phyloP scores from a whole-genome alignment of 2,113 vertebrate genomes.

The Alosa alosa region DNA sequence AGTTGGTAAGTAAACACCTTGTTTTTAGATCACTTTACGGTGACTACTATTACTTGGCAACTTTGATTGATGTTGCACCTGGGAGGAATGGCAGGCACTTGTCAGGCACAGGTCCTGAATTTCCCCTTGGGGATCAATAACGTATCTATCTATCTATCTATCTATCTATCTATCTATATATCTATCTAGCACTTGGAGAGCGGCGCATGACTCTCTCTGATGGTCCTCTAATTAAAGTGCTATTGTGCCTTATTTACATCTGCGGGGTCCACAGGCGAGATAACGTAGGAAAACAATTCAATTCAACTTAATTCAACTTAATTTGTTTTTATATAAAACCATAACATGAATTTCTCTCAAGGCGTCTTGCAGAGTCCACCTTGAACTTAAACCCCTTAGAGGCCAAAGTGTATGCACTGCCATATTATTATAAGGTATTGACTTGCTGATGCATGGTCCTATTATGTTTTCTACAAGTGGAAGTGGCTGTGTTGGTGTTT shows the following conservation, averaged over 20 bases:
- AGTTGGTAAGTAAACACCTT: neutral
- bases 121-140: too few species aligned
- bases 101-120: too few species aligned
- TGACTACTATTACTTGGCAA: neutral
- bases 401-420: too few species aligned
- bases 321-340: too few species aligned
- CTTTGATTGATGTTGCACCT: neutral
- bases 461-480: neutral
- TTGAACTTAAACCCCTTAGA: too few species aligned
- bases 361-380: too few species aligned
- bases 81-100: neutral
- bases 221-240: neutral
- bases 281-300: neutral
- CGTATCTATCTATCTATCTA: too few species aligned
- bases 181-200: neutral
- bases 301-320: too few species aligned
- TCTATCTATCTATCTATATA: too few species aligned
- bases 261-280: neutral
- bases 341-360: too few species aligned
- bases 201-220: neutral
- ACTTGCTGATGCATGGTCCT: neutral
- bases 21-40: neutral
- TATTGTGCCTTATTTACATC: neutral
- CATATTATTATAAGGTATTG: neutral
- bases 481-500: neutral